Percentiles rank a stretch among this genome's conserved stretches.
Evolutionary conservation across 2,113 vertebrate species (phyloP).

Genomic region (Trichechus manatus): DNA sequence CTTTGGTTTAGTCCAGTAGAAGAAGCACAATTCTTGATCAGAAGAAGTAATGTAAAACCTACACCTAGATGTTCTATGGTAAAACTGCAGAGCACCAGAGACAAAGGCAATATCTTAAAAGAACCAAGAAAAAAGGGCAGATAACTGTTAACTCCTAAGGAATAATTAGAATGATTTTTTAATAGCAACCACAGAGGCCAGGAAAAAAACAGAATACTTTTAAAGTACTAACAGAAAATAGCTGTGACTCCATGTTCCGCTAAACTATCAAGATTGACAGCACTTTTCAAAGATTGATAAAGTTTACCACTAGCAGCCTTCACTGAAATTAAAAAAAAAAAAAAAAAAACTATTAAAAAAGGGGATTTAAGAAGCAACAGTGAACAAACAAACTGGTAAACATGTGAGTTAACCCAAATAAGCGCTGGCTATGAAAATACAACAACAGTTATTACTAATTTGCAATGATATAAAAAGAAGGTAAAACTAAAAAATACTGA

Average conservation of each 20-base stretch:
- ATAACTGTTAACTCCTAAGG: background rate
- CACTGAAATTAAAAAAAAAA: conserved; percentile 17
- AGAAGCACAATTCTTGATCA: background rate
- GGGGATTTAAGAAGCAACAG: conserved; percentile 60
- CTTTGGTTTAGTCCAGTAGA: background rate
- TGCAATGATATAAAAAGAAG: background rate
- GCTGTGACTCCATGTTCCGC: background rate
- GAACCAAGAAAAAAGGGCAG: background rate
- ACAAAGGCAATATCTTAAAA: background rate
- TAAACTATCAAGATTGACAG: background rate
- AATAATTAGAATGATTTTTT: conserved; percentile 8
- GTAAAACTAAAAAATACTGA: background rate
- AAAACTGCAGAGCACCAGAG: background rate
- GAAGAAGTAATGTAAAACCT: background rate
- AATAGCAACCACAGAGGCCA: background rate
- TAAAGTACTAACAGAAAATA: background rate
- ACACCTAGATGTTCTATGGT: background rate
- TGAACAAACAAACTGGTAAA: conserved; percentile 3
- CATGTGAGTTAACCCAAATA: background rate
- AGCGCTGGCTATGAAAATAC: background rate
- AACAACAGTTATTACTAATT: background rate
- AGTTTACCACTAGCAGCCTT: background rate
- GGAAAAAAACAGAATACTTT: conserved; percentile 13
- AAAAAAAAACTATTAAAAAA: conserved; percentile 88
- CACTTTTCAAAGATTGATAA: background rate